Evolutionary conservation across 2,113 vertebrate genomes (phyloP).

Genomic region (Lampris incognitus): DNA sequence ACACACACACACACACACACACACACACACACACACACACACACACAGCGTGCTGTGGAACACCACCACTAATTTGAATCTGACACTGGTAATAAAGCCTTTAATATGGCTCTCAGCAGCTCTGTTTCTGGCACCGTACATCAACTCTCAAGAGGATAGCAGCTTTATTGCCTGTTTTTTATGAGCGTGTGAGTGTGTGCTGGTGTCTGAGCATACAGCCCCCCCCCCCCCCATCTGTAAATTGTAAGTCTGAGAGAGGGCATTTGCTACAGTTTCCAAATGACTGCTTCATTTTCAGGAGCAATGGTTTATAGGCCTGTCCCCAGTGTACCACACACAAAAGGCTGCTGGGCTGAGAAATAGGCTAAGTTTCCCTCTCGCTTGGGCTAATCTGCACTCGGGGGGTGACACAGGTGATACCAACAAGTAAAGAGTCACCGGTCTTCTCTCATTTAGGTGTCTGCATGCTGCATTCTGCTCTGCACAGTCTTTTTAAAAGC

Average conservation of each 20-base stretch:
- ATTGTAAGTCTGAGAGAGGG: constrained; percentile 24
- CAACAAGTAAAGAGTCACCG: neutral
- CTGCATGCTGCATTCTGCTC: neutral
- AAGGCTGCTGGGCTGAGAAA: neutral
- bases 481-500: neutral
- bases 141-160: constrained; percentile 63
- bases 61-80: constrained; percentile 66
- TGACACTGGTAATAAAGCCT: constrained; percentile 69
- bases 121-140: constrained; percentile 51
- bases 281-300: constrained; percentile 43
- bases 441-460: constrained; percentile 19
- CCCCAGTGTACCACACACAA: constrained; percentile 4
- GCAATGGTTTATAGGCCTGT: constrained; percentile 39
- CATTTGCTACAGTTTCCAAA: constrained; percentile 45
- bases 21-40: neutral
- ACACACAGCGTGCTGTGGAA: constrained; percentile 12
- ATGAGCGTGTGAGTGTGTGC: constrained; percentile 48
- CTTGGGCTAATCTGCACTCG: neutral
- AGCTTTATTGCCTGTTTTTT: constrained; percentile 65
- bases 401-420: constrained; percentile 10
- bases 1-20: neutral
- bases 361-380: neutral
- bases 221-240: constrained; percentile 6
- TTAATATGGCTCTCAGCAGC: constrained; percentile 61
- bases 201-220: constrained; percentile 29